Evolutionary conservation across 2,113 vertebrate species (phyloP).

Genomic region (Nettapus auritus): DNA sequence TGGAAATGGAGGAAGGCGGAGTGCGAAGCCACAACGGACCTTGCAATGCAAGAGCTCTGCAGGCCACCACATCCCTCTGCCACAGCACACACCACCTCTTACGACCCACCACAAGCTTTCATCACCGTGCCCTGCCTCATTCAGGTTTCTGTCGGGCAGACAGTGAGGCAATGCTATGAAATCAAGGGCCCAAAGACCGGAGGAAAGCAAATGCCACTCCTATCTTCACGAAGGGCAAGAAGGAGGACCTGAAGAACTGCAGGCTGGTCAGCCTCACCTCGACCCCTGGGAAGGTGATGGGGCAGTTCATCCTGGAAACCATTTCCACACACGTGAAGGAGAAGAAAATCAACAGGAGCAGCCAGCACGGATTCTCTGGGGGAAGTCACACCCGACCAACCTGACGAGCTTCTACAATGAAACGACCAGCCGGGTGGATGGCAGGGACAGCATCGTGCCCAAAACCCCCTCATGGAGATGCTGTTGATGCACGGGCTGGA

Average conservation of each 20-base stretch:
- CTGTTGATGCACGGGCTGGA: background rate
- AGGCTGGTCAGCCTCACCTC: background rate
- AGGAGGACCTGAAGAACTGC: background rate
- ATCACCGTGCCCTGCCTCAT: background rate
- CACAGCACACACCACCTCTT: rapidly evolving
- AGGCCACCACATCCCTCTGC: background rate
- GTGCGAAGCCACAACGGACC: background rate
- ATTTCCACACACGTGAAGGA: background rate
- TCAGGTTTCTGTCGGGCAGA: background rate
- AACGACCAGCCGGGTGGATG: background rate
- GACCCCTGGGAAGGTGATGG: background rate
- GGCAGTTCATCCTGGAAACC: background rate
- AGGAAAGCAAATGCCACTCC: background rate
- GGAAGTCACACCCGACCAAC: background rate
- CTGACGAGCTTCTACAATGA: background rate
- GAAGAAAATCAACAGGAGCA: background rate
- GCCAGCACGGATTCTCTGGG: background rate
- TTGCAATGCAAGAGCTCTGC: background rate
- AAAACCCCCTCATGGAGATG: background rate
- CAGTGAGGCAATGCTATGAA: rapidly evolving
- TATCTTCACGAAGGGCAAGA: background rate
- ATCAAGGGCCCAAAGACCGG: background rate
- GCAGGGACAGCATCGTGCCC: background rate
- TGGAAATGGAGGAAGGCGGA: background rate
- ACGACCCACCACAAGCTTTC: rapidly evolving